Conservation (phyloP, 2,113 vertebrate species). For the Mormoops blainvillei region DNA sequence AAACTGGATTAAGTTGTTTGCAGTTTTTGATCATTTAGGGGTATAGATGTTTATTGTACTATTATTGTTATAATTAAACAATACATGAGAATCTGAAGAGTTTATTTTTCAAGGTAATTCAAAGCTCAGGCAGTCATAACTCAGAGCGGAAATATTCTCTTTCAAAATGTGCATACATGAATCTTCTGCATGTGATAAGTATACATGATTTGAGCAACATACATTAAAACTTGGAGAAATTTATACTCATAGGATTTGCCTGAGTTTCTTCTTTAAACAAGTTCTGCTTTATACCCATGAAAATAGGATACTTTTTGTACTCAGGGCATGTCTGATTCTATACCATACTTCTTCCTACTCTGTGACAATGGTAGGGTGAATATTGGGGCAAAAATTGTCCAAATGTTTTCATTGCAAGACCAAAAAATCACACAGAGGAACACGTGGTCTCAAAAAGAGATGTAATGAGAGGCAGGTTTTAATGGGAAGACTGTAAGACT, state of each 20-base stretch:
- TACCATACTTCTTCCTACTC: background rate
- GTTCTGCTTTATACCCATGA: background rate
- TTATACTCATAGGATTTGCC: background rate
- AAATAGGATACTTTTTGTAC: background rate
- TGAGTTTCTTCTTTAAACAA: background rate
- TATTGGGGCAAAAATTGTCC: background rate
- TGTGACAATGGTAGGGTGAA: background rate
- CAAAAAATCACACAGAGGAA: background rate
- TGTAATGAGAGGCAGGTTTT: background rate
- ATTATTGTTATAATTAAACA: background rate
- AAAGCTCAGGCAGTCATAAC: background rate
- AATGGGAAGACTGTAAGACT: background rate
- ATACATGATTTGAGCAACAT: fast-evolving
- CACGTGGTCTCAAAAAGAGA: background rate
- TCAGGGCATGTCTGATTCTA: background rate
- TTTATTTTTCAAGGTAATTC: constrained; percentile 7
- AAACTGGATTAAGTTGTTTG: constrained; percentile 3
- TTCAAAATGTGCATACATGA: background rate
- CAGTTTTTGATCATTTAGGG: background rate
- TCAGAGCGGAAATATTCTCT: background rate
- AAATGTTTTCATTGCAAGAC: background rate
- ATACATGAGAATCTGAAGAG: background rate
- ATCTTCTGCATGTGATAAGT: background rate
- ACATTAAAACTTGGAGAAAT: background rate
- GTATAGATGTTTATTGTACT: background rate